phyloP scores from a whole-genome alignment of 2,797 vertebrate species.

The Ficedula albicollis region DNA sequence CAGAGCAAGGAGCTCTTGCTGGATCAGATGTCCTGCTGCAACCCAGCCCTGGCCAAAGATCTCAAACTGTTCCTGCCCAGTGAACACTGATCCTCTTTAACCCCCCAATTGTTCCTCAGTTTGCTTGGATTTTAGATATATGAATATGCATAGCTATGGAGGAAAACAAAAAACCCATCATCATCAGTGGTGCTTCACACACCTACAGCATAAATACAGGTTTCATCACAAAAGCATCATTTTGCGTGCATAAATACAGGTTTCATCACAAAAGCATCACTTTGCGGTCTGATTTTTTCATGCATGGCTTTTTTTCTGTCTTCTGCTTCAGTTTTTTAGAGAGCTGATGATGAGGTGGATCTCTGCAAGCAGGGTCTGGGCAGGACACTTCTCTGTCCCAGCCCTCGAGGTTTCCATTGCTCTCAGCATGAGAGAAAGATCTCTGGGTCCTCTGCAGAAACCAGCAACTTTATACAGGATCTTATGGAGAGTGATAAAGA shows the following conservation, averaged over 20 bases:
- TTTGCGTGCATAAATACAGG: accelerated
- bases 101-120: background rate
- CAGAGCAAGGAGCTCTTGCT: background rate
- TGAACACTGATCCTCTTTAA: background rate
- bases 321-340: background rate
- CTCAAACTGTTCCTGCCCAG: background rate
- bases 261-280: background rate
- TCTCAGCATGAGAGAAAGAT: background rate
- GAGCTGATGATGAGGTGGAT: background rate
- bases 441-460: background rate
- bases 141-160: background rate
- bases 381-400: background rate
- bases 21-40: background rate
- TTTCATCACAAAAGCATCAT: background rate
- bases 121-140: background rate
- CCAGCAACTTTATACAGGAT: background rate
- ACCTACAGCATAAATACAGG: no score
- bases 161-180: background rate
- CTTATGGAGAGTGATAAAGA: background rate
- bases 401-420: background rate
- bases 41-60: background rate
- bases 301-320: background rate
- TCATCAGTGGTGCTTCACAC: background rate
- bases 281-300: background rate
- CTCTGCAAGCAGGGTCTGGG: background rate